These are phyloP conservation scores for Saxicola maurus DNA, from an alignment of 2,797 vertebrate genomes.

Conservation along the genomic window DNA sequence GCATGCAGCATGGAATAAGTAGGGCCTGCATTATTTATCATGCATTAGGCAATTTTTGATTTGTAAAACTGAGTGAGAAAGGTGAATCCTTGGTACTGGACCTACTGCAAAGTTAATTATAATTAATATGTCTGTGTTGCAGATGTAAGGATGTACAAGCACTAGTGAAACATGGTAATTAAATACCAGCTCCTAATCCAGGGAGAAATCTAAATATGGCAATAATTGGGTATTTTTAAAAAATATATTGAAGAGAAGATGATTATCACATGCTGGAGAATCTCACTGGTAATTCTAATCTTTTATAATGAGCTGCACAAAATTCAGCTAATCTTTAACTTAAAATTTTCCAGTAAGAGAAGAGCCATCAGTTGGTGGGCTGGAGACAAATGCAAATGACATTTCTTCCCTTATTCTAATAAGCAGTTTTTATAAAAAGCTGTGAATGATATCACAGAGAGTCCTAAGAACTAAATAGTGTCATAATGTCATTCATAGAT, in stretches of 20 bases:
- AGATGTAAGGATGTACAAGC: not conserved
- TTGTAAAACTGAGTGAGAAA: not conserved
- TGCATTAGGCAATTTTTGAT: not conserved
- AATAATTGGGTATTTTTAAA: not conserved
- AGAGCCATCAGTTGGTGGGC: not conserved
- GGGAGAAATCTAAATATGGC: not conserved
- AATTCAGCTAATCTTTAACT: conserved; percentile 1
- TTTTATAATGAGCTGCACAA: not conserved
- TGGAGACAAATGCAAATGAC: not conserved
- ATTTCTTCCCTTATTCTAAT: not conserved
- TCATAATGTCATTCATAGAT: not conserved
- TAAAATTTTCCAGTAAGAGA: not conserved
- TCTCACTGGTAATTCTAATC: conserved; percentile 15
- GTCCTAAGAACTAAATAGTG: not conserved
- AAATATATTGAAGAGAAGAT: not conserved
- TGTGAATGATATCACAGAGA: not conserved
- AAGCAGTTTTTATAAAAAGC: not conserved
- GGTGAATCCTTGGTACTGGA: not conserved
- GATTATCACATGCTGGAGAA: conserved; percentile 6
- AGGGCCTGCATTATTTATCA: conserved; percentile 18
- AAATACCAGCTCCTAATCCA: not conserved
- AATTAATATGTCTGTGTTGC: not conserved
- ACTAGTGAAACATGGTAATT: not conserved
- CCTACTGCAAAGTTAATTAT: conserved; percentile 22
- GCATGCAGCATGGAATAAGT: not conserved